Evolutionary conservation across 2,113 vertebrate genomes (phyloP).

Genomic region (Ceyx margarethae): DNA sequence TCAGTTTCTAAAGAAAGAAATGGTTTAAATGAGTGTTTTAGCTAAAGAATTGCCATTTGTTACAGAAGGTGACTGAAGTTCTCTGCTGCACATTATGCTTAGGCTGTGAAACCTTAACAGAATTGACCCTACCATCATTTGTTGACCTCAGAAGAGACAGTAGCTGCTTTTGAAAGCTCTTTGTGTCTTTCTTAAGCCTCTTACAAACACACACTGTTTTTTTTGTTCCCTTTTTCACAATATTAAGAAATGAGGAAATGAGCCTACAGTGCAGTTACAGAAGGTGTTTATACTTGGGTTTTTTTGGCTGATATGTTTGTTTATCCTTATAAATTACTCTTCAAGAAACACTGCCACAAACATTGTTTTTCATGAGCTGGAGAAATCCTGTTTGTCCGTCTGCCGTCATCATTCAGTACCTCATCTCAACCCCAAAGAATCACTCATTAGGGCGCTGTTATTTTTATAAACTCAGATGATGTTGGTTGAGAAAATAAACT

Average conservation of each 20-base stretch:
- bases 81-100: not conserved
- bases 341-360: not conserved
- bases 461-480: not conserved
- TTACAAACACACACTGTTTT: not conserved
- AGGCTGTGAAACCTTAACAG: not conserved
- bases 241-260: not conserved
- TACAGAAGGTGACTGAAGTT: not conserved
- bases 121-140: not conserved
- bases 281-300: not conserved
- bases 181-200: not conserved
- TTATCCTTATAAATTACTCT: not conserved
- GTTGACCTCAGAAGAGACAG: not conserved
- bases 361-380: not conserved
- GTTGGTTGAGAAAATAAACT: constrained; percentile 68
- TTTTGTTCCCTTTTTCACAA: not conserved
- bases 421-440: not conserved
- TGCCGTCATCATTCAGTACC: not conserved
- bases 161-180: not conserved
- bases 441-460: not conserved
- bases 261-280: not conserved
- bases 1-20: not conserved
- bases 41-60: not conserved
- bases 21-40: not conserved
- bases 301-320: not conserved
- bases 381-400: not conserved